Conservation (phyloP, 2,113 vertebrate species). For the Strix aluco region DNA sequence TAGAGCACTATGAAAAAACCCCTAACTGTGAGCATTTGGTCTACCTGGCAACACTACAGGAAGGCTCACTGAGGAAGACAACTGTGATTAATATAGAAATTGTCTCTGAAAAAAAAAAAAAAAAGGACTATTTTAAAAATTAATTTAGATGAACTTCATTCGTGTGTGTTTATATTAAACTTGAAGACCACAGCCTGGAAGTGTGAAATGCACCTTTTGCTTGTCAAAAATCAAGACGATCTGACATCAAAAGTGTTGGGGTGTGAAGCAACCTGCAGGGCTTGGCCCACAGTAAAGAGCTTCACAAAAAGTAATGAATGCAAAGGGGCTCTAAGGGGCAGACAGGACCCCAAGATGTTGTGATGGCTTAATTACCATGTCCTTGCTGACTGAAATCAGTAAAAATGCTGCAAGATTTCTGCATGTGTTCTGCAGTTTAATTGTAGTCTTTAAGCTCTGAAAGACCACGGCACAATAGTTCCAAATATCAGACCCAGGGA, state of each 20-base stretch:
- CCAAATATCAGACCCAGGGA: neutral
- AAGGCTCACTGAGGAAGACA: neutral
- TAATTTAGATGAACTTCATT: neutral
- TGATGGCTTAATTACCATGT: neutral
- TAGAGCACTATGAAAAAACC: neutral
- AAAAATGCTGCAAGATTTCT: constrained; percentile 3
- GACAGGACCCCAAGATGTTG: neutral
- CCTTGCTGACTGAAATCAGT: neutral
- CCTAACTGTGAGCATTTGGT: neutral
- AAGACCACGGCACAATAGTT: neutral
- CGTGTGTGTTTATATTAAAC: neutral
- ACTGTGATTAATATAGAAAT: neutral
- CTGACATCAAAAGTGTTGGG: neutral
- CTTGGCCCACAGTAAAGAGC: neutral
- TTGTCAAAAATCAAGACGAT: neutral
- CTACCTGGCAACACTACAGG: neutral
- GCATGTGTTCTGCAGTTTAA: neutral
- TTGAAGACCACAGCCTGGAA: neutral
- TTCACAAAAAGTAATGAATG: neutral
- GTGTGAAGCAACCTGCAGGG: neutral
- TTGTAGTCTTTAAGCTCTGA: neutral
- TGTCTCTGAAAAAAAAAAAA: neutral
- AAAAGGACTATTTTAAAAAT: neutral
- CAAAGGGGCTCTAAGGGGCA: neutral
- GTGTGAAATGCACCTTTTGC: neutral